Evolutionary conservation across 2,797 vertebrate genomes (phyloP).

Genomic region (Protonibea diacanthus): DNA sequence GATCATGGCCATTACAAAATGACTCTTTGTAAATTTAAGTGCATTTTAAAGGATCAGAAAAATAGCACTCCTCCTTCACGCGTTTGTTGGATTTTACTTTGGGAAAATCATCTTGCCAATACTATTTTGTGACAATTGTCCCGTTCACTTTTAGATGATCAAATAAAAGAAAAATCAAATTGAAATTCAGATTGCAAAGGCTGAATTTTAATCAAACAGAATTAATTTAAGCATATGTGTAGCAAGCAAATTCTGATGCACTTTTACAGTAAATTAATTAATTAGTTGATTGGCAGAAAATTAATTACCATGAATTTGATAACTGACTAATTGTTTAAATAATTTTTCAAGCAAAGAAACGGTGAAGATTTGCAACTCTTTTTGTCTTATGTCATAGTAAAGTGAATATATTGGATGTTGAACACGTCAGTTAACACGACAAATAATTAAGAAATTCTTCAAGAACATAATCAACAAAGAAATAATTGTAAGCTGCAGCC

Average conservation of each 20-base stretch:
- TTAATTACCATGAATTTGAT: not conserved
- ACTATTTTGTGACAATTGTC: not conserved
- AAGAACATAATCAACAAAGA: not conserved
- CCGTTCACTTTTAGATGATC: not conserved
- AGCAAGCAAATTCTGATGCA: not conserved
- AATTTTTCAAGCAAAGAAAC: not conserved
- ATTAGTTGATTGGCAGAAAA: not conserved
- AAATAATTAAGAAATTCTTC: not conserved
- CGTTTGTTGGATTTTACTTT: slow-evolving; percentile 10
- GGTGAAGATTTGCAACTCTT: not conserved
- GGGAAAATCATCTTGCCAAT: not conserved
- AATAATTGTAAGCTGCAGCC: not conserved
- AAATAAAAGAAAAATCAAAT: not conserved
- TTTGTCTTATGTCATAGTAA: not conserved
- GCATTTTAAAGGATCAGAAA: not conserved
- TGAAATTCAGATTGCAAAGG: not conserved
- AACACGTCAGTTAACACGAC: no score
- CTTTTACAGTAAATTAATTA: not conserved
- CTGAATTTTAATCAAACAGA: not conserved
- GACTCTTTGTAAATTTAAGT: not conserved
- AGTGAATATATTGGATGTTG: not conserved
- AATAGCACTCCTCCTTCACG: not conserved
- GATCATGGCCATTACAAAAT: slow-evolving; percentile 3
- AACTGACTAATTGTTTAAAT: not conserved
- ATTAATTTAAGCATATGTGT: not conserved